Evolutionary conservation across 30 jellyfish, hydroid and myxozoan genomes (phyloP).

Genomic region (Hydractinia echinata): DNA sequence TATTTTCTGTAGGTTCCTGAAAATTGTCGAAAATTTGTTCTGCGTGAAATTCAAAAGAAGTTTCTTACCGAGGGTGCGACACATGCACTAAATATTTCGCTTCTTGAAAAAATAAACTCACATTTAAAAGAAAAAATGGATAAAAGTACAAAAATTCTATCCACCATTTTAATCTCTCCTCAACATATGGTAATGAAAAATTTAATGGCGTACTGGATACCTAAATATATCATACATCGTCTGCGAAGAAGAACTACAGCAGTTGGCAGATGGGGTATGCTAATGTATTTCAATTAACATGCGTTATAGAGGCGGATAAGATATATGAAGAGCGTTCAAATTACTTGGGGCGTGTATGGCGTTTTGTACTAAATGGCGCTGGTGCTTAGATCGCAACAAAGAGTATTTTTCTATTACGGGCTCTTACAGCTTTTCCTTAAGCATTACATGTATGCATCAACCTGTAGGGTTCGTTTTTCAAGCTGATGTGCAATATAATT

Average conservation of each 20-base stretch:
- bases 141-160: neutral
- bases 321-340: no score
- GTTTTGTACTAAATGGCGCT: no score
- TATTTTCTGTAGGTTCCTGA: conserved; percentile 16
- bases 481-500: no score
- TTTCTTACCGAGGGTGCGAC: conserved; percentile 58
- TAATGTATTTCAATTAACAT: no score
- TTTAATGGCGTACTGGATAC: conserved; percentile 67
- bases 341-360: no score
- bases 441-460: no score
- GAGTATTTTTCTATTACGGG: no score
- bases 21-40: conserved; percentile 62
- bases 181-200: conserved; percentile 23
- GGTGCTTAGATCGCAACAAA: no score
- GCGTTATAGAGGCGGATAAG: neutral
- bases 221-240: conserved; percentile 68
- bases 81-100: conserved; percentile 24
- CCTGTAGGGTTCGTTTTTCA: no score
- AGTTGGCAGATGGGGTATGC: conserved; percentile 20
- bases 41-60: conserved; percentile 61
- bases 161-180: conserved; percentile 10
- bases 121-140: neutral
- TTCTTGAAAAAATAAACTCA: neutral
- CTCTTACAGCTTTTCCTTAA: no score
- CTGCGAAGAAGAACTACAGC: conserved; percentile 21